A percentile compares a stretch with the other conserved stretches of the same genome.
Conservation (phyloP, 2,797 vertebrate genomes). For the Tangara arthus region DNA sequence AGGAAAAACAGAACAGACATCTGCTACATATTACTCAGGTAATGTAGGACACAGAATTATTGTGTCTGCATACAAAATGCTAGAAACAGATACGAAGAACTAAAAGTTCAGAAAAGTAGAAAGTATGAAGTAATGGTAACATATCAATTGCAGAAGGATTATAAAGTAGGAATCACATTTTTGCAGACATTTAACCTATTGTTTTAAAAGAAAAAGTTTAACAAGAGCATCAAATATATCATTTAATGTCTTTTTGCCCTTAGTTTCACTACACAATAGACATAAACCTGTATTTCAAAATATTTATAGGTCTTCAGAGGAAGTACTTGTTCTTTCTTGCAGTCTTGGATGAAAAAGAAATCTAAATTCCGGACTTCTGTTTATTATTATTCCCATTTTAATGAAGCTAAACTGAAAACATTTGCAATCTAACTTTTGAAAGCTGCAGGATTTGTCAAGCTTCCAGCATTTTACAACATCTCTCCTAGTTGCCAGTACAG, state of each 20-base stretch:
- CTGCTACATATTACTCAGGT: conserved; percentile 3
- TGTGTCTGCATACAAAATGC: conserved; percentile 12
- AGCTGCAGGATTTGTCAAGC: conserved; percentile 31
- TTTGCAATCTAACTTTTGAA: conserved; percentile 8
- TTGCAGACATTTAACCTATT: background rate
- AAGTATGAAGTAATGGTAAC: background rate
- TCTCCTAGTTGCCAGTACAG: conserved; percentile 2
- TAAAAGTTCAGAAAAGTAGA: background rate
- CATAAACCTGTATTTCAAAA: background rate
- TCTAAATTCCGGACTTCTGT: background rate
- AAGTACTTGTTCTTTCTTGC: background rate
- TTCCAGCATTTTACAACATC: conserved; percentile 7
- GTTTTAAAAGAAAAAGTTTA: background rate
- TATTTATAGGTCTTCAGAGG: background rate
- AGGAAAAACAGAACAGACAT: background rate
- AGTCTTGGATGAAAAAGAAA: background rate
- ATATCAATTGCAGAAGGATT: background rate
- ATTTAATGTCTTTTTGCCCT: background rate
- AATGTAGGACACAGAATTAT: background rate
- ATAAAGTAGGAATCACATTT: background rate
- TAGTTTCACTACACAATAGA: background rate
- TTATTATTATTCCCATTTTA: background rate
- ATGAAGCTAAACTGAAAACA: conserved; percentile 6
- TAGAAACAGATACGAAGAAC: background rate
- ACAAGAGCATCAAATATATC: background rate